These are phyloP conservation scores for Drosophila lutescens DNA, from an alignment of 2,888 invertebrate species.

Conservation along the genomic window DNA sequence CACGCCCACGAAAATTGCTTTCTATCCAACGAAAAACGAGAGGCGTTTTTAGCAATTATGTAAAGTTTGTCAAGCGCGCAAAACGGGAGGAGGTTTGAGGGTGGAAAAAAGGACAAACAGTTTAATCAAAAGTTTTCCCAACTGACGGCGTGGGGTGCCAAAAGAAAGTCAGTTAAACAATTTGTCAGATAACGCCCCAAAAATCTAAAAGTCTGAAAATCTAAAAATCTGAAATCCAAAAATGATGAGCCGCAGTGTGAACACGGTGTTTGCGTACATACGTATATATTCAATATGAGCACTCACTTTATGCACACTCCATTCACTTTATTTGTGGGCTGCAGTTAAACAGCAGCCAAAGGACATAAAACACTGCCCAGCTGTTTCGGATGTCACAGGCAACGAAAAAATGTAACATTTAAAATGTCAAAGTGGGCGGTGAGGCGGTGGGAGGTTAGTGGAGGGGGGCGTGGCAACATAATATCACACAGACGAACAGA, in stretches of 20 bases:
- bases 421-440: slow-evolving; percentile 12
- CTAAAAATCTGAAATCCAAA: not conserved
- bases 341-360: not conserved
- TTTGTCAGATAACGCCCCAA: slow-evolving; percentile 5
- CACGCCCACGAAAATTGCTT: slow-evolving; percentile 14
- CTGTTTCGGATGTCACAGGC: slow-evolving; percentile 10
- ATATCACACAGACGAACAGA: slow-evolving; percentile 11
- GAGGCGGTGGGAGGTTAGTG: not conserved
- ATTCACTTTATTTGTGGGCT: slow-evolving; percentile 10
- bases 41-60: slow-evolving; percentile 58
- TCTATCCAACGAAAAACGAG: slow-evolving; percentile 3
- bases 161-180: slow-evolving; percentile 26
- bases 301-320: slow-evolving; percentile 8
- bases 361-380: slow-evolving; percentile 10
- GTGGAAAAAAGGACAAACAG: slow-evolving; percentile 28
- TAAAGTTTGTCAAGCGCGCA: slow-evolving; percentile 68
- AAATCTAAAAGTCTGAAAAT: too few species aligned
- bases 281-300: slow-evolving; percentile 3
- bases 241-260: not conserved
- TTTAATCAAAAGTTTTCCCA: slow-evolving; percentile 38
- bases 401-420: slow-evolving; percentile 11
- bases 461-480: not conserved
- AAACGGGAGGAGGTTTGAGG: slow-evolving; percentile 1
- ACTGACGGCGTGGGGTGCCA: not conserved
- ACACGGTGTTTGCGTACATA: not conserved